Percentiles rank a stretch among this genome's conserved stretches.
Conservation (phyloP, 2,113 vertebrate genomes). For the Chlorodrepanis virens region DNA sequence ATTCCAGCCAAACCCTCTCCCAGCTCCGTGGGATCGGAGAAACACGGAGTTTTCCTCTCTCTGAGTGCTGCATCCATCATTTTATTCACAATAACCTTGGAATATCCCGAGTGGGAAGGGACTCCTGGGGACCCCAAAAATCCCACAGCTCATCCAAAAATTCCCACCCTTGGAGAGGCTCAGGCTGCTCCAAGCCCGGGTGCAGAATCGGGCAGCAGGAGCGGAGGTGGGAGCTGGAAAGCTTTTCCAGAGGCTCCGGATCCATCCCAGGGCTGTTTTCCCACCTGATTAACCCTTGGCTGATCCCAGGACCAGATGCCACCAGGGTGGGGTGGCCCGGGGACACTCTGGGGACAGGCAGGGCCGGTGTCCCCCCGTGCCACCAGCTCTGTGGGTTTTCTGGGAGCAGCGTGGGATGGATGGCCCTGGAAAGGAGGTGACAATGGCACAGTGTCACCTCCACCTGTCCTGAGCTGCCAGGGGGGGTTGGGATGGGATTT, state of each 20-base stretch:
- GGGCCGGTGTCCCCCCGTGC: fast-evolving
- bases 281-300: neutral
- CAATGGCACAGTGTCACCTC: fast-evolving
- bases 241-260: neutral
- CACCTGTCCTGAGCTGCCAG: fast-evolving
- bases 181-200: neutral
- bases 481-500: neutral
- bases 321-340: neutral
- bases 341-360: neutral
- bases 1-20: neutral
- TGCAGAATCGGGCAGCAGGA: fast-evolving
- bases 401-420: neutral
- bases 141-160: neutral
- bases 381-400: fast-evolving
- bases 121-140: fast-evolving
- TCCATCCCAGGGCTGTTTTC: neutral
- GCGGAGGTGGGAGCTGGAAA: neutral
- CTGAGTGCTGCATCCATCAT: fast-evolving
- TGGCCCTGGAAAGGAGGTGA: neutral
- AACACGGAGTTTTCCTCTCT: fast-evolving
- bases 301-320: conserved; percentile 40
- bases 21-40: fast-evolving
- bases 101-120: fast-evolving
- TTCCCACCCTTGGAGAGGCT: neutral
- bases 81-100: neutral